phyloP scores from a whole-genome alignment of 2,797 vertebrate genomes.

The Pseudochirops corinnae region DNA sequence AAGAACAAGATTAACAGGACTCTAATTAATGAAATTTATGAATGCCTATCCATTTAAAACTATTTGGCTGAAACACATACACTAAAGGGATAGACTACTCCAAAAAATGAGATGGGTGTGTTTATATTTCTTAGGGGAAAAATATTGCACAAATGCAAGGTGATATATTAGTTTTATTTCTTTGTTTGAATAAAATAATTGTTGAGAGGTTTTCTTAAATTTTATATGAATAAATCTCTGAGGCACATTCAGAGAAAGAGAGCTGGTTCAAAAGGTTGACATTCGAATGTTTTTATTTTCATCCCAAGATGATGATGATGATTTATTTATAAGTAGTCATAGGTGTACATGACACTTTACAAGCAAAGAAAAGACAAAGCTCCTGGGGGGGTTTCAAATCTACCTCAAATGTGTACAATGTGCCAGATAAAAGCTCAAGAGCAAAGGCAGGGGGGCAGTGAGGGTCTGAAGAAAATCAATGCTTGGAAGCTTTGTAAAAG shows the following conservation, averaged over 20 bases:
- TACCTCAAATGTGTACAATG: constrained; percentile 54
- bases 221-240: constrained; percentile 58
- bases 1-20: constrained; percentile 12
- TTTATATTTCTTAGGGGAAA: constrained; percentile 30
- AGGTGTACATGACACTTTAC: constrained; percentile 63
- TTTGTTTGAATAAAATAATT: constrained; percentile 51
- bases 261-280: constrained; percentile 66
- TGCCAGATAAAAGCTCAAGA: constrained; percentile 8
- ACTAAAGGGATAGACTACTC: neutral
- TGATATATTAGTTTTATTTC: constrained; percentile 31
- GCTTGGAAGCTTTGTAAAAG: constrained; percentile 30
- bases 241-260: constrained; percentile 59
- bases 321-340: constrained; percentile 73
- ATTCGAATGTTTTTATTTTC: constrained; percentile 71
- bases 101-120: neutral
- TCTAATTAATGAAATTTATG: constrained; percentile 13
- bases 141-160: neutral
- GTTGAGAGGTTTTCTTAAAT: constrained; percentile 57
- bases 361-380: constrained; percentile 70
- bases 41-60: neutral
- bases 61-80: constrained; percentile 22
- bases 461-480: constrained; percentile 59
- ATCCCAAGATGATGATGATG: constrained; percentile 64
- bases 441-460: constrained; percentile 16
- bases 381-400: constrained; percentile 54